A percentile compares a stretch with the other conserved stretches of the same genome.
Evolutionary conservation across 2,888 invertebrate genomes (phyloP).

Genomic region (Phengaris arion): DNA sequence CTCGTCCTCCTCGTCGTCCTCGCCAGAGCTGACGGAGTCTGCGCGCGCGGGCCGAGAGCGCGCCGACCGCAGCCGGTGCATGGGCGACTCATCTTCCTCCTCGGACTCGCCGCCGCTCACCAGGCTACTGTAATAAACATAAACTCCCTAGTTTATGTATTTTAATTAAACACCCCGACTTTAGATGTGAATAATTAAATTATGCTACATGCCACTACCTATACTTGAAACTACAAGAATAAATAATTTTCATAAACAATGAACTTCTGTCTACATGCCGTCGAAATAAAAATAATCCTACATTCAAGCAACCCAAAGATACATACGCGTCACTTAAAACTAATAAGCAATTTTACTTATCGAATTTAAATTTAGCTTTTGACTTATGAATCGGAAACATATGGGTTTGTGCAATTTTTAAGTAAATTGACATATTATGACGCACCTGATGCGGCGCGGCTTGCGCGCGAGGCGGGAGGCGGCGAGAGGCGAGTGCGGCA

Average conservation of each 20-base stretch:
- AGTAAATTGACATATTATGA: neutral
- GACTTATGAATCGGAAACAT: no score
- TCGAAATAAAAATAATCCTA: no score
- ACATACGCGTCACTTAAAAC: no score
- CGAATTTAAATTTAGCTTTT: no score
- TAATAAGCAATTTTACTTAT: no score
- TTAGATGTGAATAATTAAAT: neutral
- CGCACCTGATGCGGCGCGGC: constrained; percentile 84
- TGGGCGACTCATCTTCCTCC: constrained; percentile 83
- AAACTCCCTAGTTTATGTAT: neutral
- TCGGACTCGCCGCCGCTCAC: constrained; percentile 85
- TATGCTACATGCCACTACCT: no score
- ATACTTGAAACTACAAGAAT: no score
- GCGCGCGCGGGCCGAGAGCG: constrained; percentile 84
- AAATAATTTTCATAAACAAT: no score
- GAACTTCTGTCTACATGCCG: no score
- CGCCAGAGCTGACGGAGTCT: constrained; percentile 92
- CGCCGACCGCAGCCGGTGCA: constrained; percentile 84
- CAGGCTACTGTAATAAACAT: constrained; percentile 68
- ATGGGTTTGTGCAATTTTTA: no score
- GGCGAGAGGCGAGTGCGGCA: constrained; percentile 40
- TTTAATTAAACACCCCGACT: neutral
- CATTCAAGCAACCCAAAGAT: no score
- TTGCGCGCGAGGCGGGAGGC: constrained; percentile 53
- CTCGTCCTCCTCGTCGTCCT: constrained; percentile 93